These are phyloP conservation scores for Trinorchestia longiramus DNA, from an alignment of 1,140 invertebrate genomes.

Conservation along the genomic window DNA sequence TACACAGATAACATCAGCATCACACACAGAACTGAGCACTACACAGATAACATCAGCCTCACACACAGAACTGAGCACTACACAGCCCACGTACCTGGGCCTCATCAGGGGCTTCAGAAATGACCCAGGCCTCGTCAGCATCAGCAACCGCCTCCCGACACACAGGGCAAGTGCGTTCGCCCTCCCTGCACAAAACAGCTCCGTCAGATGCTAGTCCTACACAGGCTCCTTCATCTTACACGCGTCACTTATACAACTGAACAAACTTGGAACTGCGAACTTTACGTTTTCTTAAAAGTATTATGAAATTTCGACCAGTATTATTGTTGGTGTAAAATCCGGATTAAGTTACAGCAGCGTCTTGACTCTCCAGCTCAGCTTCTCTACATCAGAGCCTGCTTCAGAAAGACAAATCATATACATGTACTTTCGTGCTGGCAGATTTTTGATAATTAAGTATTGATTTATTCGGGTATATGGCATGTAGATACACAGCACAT, in stretches of 20 bases:
- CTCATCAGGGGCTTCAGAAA: slow-evolving; percentile 76
- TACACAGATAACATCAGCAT: not conserved
- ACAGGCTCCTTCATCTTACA: too few species aligned
- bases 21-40: not conserved
- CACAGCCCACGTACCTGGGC: slow-evolving; percentile 72
- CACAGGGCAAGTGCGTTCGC: slow-evolving; percentile 78
- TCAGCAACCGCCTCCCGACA: slow-evolving; percentile 76
- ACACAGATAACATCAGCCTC: not conserved
- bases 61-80: too few species aligned
- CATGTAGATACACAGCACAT: too few species aligned
- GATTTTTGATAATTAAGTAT: too few species aligned
- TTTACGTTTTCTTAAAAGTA: too few species aligned
- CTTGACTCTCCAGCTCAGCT: not conserved
- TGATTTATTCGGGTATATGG: too few species aligned
- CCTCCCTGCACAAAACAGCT: slow-evolving; percentile 58
- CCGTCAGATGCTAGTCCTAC: not conserved
- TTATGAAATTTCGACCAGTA: too few species aligned
- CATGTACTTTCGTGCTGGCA: too few species aligned
- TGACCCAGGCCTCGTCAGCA: slow-evolving; percentile 78
- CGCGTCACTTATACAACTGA: too few species aligned
- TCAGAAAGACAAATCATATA: too few species aligned
- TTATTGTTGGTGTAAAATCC: not conserved
- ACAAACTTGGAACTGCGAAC: too few species aligned
- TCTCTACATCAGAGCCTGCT: too few species aligned
- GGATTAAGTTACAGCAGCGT: not conserved